Conservation (phyloP, 2,888 invertebrate genomes). For the Eledone cirrhosa region DNA sequence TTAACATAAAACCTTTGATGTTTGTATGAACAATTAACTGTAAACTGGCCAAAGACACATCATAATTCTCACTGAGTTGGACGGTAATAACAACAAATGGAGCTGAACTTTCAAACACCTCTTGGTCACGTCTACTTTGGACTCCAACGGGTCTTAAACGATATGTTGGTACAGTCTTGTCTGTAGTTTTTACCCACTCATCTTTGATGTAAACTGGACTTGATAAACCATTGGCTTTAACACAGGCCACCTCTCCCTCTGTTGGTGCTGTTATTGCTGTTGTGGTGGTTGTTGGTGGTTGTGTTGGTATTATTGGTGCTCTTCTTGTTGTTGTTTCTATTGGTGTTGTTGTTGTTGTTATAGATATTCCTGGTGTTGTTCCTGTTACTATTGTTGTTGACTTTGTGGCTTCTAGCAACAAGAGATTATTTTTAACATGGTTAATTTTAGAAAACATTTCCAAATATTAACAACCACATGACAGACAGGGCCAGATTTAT, state of each 20-base stretch:
- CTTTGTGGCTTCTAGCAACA: too few relatives aligned
- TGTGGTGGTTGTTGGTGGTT: too few relatives aligned
- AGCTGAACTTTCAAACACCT: neutral
- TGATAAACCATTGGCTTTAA: neutral
- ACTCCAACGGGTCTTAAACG: neutral
- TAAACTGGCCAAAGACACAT: neutral
- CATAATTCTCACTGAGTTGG: neutral
- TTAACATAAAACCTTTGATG: neutral
- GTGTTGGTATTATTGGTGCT: too few relatives aligned
- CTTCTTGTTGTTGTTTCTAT: too few relatives aligned
- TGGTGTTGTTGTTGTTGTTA: too few relatives aligned
- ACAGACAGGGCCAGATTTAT: too few relatives aligned
- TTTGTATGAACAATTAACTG: conserved; percentile 12
- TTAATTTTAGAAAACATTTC: too few relatives aligned
- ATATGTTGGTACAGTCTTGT: neutral
- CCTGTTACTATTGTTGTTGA: too few relatives aligned
- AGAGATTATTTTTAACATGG: too few relatives aligned
- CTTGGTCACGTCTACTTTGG: neutral
- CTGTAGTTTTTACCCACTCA: neutral
- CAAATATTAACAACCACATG: too few relatives aligned
- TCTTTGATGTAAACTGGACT: neutral
- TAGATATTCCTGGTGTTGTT: too few relatives aligned
- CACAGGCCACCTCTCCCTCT: neutral
- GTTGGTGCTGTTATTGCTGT: neutral
- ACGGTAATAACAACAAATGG: neutral